Base-by-base conservation (phyloP, 1,140 invertebrate genomes). In the Andrena cerasifolii region DNA sequence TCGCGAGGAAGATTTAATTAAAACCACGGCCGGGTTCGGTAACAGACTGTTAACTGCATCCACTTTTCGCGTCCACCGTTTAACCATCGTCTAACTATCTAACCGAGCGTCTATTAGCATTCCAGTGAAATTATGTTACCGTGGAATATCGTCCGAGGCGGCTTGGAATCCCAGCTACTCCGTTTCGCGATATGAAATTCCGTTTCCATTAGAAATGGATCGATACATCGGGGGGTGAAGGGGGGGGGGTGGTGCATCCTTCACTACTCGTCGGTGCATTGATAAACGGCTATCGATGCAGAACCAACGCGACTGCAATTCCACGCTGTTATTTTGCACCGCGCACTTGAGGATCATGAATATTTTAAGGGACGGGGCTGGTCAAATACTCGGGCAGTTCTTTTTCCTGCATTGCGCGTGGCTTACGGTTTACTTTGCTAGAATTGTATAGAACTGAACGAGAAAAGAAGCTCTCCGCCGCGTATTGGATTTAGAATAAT, bases 261-360 rank as follows among this genome's bases (percentile, higher is more conserved):
- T 31, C 45, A 31, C 10, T 21, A 28, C 72, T 36, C 63, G 40
- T 47, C n/a, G 31, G 10, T 12, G 40, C 31, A 66, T 68, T 40
- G 63, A 75, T 47, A 75, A 68, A 68, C n/a, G 47, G 24, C 16
- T n/a, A 68, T 75, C 53, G 73, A 18, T 31, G 56, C 8, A 5
- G 3, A 10, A 54, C 56, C 31, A 33, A 16, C n/a, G 61, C 31
- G 58, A 31, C 7, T 58, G 33, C 40, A 75, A 75, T 75, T 75
- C 73, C 58, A 58, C 24, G 51, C 63, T 43, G 62, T 75, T 56
- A 59, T 76, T 76, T 75, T 56, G 54, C 51, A 16, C 49, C 72
- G 40, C 61, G 51, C 53, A 59, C 53, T 53, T 58, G 53, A 76
- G 31, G n/a, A 59, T 40, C 53, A 10, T 47, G 63, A 68, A 76